Conservation (phyloP, 2,797 vertebrate genomes). For the Labroides dimidiatus region DNA sequence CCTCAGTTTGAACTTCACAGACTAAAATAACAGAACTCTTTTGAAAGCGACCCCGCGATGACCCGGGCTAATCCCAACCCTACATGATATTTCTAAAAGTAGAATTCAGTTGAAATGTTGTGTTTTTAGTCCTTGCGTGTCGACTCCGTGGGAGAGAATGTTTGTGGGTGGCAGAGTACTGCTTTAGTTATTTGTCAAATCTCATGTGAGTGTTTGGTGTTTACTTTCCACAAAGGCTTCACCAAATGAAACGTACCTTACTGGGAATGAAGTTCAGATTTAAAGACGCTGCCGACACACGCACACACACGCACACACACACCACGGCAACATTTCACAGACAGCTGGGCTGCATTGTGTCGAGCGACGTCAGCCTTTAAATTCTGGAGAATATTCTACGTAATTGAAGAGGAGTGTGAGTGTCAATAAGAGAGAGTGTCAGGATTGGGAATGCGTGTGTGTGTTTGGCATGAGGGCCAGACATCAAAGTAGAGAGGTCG, state of each 20-base stretch:
- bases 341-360: conserved; percentile 39
- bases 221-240: conserved; percentile 33
- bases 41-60: conserved; percentile 33
- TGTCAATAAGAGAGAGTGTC: conserved; percentile 11
- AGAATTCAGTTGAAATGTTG: conserved; percentile 49
- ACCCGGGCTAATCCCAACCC: conserved; percentile 62
- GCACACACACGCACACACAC: not conserved
- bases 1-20: conserved; percentile 39
- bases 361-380: conserved; percentile 11
- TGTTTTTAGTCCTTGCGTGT: conserved; percentile 52
- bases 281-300: not conserved
- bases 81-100: conserved; percentile 68
- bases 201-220: conserved; percentile 27
- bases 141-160: conserved; percentile 48
- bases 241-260: not conserved
- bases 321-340: conserved; percentile 18
- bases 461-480: conserved; percentile 23
- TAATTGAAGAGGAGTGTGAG: conserved; percentile 26
- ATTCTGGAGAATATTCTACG: conserved; percentile 13
- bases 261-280: not conserved
- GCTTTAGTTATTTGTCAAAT: conserved; percentile 23
- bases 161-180: not conserved
- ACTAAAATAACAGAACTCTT: conserved; percentile 67
- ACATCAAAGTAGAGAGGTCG: conserved; percentile 62
- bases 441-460: conserved; percentile 15